Base-by-base conservation (phyloP, 2,113 vertebrate genomes). In the Chlorodrepanis virens region DNA sequence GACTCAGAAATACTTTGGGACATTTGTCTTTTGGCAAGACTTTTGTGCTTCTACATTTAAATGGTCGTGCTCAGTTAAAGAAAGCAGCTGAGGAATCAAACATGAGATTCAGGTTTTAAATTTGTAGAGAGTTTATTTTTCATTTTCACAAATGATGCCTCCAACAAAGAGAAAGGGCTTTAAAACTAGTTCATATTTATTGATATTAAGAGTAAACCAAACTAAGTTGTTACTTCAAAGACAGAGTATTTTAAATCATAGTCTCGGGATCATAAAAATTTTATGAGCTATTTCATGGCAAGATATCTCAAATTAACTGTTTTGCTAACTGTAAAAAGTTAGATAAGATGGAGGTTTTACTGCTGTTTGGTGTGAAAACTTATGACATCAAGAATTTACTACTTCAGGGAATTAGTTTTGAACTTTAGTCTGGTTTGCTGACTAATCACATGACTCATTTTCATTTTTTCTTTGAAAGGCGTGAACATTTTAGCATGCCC, bases 61-160 rank as follows among this genome's bases (percentile, higher is more conserved):
- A 63, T 3, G 5, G 7, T 52, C 1, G 1, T 69, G 14, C 29
- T 50, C 0, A 0, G 22, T 53, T 37, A 72, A 92, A 71, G 21
- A 57, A 61, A 23, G 33, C 19, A 81, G 35, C 31, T 50, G 14
- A 56, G 44, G 28, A 84, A 68, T 33, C 22, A 69, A 83, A 68
- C 9, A 35, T 37, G 50, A 83, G 49, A 33, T 35, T 69, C 6
- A 8, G 15, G 19, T 21, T 65, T 83, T 56, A 76, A 56, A 8
- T 80, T 89, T 27, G 16, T 9, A 54, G 22, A 44, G 16, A 56
- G 27, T 77, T 44, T 44, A 8, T 44, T 47, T 27, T 77, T 68
- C 7, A 3, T 72, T 64, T 87, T 74, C 45, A 75, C 18, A 84
- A 31, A 47, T 29, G 8, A 37, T 60, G 21, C 40, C 37, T 81